Conservation (phyloP, 1,140 invertebrate species). For the Apocrypta bakeri region DNA sequence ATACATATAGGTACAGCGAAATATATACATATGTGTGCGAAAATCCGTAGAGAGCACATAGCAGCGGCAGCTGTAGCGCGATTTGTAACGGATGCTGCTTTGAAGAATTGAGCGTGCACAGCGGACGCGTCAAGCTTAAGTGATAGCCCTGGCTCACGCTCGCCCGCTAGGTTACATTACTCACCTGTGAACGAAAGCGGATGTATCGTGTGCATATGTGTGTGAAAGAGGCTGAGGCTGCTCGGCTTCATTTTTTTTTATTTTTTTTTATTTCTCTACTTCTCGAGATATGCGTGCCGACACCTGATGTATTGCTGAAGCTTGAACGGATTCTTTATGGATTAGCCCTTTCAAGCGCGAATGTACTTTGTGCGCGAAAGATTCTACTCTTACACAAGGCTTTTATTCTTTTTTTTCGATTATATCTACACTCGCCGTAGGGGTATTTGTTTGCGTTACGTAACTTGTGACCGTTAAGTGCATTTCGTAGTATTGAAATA, state of each 20-base stretch:
- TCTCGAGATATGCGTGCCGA: not conserved
- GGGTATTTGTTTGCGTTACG: not conserved
- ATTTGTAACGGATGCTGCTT: not conserved
- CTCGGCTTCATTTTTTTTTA: not conserved
- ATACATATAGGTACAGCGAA: too few relatives aligned
- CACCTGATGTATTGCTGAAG: not conserved
- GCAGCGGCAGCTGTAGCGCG: not conserved
- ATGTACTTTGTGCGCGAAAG: not conserved
- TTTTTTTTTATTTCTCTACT: not conserved
- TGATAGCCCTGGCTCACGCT: not conserved
- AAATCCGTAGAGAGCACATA: too few relatives aligned
- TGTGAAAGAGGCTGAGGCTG: not conserved
- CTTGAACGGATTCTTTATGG: constrained; percentile 23
- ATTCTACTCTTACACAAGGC: not conserved
- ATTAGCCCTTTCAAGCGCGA: not conserved
- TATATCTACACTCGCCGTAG: too few relatives aligned
- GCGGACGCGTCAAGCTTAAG: not conserved
- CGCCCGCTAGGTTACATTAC: not conserved
- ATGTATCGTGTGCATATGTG: too few relatives aligned
- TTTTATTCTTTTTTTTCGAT: not conserved
- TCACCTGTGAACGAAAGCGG: not conserved
- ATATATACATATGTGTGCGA: not conserved
- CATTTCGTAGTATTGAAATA: too few relatives aligned
- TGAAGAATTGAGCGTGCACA: not conserved
- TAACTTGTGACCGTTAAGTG: not conserved